Evolutionary conservation across 2,113 vertebrate genomes (phyloP).

Genomic region (Empidonax alnorum): DNA sequence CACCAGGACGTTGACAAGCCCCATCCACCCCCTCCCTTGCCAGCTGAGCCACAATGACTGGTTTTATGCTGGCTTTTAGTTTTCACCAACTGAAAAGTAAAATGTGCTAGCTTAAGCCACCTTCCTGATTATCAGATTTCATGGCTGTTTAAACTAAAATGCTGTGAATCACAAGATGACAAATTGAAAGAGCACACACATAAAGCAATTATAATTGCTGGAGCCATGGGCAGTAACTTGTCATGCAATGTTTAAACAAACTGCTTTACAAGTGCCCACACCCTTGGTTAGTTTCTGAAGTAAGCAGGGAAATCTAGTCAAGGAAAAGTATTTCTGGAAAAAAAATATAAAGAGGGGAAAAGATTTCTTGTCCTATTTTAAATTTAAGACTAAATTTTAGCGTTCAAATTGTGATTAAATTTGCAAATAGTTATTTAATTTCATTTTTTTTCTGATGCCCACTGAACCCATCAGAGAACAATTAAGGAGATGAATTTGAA

Average conservation of each 20-base stretch:
- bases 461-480: not conserved
- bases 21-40: not conserved
- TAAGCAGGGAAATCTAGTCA: not conserved
- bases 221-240: not conserved
- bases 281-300: not conserved
- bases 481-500: not conserved
- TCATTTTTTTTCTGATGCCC: not conserved
- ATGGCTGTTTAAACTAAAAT: not conserved
- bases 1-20: not conserved
- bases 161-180: not conserved
- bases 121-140: slow-evolving; percentile 21
- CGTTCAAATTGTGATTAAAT: not conserved
- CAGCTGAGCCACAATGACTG: not conserved
- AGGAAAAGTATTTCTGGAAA: not conserved
- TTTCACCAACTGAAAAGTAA: not conserved
- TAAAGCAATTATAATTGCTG: not conserved
- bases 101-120: slow-evolving; percentile 1
- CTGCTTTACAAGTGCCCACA: not conserved
- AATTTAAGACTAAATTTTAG: not conserved
- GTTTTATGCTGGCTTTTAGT: not conserved
- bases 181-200: not conserved
- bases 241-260: not conserved
- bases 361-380: not conserved
- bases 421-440: not conserved
- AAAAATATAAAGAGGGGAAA: not conserved